These are phyloP conservation scores for Actinostola sp. DNA, from an alignment of 92 coral and sea anemone species.

Conservation along the genomic window DNA sequence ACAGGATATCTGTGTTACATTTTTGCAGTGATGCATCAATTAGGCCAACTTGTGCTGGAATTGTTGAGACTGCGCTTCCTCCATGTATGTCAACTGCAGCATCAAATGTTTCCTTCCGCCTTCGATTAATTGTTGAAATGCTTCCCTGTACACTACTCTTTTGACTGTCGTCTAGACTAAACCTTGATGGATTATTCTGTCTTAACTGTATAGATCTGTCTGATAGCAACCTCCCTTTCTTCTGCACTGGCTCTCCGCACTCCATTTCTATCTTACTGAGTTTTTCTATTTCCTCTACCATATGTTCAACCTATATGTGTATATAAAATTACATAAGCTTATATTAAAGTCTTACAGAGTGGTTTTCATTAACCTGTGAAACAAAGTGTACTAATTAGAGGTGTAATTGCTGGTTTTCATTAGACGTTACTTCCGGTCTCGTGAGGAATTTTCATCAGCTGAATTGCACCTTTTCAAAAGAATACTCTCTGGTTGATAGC, in stretches of 20 bases:
- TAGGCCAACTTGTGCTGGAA: constrained; percentile 59
- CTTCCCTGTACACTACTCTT: neutral
- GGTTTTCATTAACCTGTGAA: no score
- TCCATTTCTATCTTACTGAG: neutral
- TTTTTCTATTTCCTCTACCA: neutral
- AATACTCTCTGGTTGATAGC: no score
- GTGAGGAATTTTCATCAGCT: no score
- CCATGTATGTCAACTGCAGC: constrained; percentile 68
- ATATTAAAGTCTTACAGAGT: no score
- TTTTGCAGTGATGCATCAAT: constrained; percentile 42
- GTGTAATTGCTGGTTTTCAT: no score
- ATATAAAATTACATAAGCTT: no score
- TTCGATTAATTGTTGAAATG: constrained; percentile 30
- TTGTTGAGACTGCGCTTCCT: constrained; percentile 33
- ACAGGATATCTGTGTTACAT: constrained; percentile 21
- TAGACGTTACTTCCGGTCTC: no score
- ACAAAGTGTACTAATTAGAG: no score
- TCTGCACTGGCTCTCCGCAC: neutral
- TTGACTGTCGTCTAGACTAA: neutral
- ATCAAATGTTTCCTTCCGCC: constrained; percentile 54
- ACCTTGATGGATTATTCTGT: constrained; percentile 16
- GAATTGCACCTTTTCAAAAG: no score
- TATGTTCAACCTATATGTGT: neutral
- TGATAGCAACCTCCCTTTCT: constrained; percentile 3
- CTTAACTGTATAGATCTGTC: constrained; percentile 11